phyloP scores from a whole-genome alignment of 1,140 invertebrate species.

The Colletes latitarsis region DNA sequence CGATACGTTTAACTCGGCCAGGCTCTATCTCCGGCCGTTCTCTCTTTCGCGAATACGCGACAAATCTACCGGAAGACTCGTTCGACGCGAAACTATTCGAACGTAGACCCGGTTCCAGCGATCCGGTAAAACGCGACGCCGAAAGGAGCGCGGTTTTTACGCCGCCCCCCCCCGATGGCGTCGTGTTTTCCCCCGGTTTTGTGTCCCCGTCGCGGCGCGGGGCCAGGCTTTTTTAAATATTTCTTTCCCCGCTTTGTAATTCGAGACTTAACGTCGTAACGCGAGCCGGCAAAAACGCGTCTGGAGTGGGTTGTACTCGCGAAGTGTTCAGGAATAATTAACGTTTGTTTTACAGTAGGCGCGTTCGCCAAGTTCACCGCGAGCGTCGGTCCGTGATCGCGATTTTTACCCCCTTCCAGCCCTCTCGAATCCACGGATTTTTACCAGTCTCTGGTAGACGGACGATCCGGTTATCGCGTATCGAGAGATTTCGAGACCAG shows the following conservation, averaged over 20 bases:
- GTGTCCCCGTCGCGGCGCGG: not conserved
- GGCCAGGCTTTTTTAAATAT: conserved; percentile 31
- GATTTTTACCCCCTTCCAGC: not conserved
- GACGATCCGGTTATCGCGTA: too few species aligned
- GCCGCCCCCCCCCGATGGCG: not conserved
- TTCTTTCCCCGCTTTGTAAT: conserved; percentile 47
- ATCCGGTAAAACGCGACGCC: too few species aligned
- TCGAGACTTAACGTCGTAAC: conserved; percentile 46
- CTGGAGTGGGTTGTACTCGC: conserved; percentile 34
- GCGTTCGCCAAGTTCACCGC: not conserved
- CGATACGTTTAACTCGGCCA: not conserved
- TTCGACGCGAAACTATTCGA: not conserved
- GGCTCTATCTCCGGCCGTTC: not conserved
- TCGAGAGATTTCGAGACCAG: too few species aligned
- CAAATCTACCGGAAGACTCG: not conserved
- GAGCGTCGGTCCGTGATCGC: not conserved
- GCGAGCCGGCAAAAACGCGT: conserved; percentile 55
- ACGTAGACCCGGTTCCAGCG: not conserved
- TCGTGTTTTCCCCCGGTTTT: not conserved
- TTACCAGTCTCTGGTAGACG: too few species aligned
- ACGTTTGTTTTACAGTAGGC: conserved; percentile 61
- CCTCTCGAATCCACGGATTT: not conserved
- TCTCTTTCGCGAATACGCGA: not conserved
- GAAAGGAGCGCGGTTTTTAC: not conserved
- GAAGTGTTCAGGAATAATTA: conserved; percentile 62